A percentile compares a stretch with the other conserved stretches of the same genome.
Evolutionary conservation across 2,888 invertebrate genomes (phyloP).

Genomic region (Tachina grossa): DNA sequence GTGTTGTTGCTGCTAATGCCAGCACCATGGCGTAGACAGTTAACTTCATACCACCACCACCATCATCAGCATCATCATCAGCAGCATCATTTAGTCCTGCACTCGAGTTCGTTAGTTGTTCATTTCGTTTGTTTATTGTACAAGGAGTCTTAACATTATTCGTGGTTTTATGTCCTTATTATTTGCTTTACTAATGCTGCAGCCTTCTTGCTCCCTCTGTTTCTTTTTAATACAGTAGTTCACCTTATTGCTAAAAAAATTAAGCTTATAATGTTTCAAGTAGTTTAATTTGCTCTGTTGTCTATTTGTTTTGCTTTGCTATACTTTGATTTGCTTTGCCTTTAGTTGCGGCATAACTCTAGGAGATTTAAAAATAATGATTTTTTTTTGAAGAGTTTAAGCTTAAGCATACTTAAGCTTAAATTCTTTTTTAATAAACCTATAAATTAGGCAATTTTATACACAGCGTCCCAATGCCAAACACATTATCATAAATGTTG

Average conservation of each 20-base stretch:
- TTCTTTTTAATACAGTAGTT: not conserved
- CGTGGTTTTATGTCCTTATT: conserved; percentile 69
- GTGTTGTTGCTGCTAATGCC: conserved; percentile 17
- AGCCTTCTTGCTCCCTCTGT: not conserved
- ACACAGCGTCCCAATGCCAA: too few relatives aligned
- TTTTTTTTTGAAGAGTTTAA: conserved; percentile 50
- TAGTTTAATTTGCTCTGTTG: conserved; percentile 29
- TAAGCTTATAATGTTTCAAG: conserved; percentile 59
- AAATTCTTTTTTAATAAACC: conserved; percentile 59
- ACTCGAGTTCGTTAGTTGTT: conserved; percentile 63
- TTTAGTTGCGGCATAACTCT: conserved; percentile 54
- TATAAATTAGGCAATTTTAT: conserved; percentile 61
- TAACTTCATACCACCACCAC: not conserved
- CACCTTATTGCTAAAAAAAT: conserved; percentile 32
- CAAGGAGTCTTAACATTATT: conserved; percentile 57
- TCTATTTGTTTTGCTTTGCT: conserved; percentile 6
- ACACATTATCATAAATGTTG: not conserved
- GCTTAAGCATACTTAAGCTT: conserved; percentile 32
- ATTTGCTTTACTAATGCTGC: conserved; percentile 33
- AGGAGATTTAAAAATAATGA: conserved; percentile 64
- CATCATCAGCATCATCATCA: not conserved
- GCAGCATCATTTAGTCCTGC: not conserved
- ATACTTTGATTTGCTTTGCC: not conserved
- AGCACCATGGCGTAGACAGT: not conserved
- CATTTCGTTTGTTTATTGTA: conserved; percentile 65